Evolutionary conservation across 2,888 invertebrate species (phyloP), one percentile per base, ranked within the genome.

Genomic region (Xylocampa areola): DNA sequence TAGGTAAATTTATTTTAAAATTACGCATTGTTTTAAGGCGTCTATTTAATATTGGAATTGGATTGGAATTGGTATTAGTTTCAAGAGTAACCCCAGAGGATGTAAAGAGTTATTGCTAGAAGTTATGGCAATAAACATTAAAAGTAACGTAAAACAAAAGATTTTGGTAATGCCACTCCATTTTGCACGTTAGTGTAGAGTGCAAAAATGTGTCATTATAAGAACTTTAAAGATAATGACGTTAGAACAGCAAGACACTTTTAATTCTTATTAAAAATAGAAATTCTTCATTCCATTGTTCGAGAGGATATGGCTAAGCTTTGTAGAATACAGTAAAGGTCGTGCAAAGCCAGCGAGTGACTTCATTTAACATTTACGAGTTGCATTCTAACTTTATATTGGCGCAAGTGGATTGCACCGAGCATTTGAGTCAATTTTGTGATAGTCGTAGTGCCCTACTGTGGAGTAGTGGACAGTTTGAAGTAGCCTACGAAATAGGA

Each of bases 321-420:
- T 37, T n/a, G 14, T 11, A 13, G 29, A 44, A 44, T 36, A 41
- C 23, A 41, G 11, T 23, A 32, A 32, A 49, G 40, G 37, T 49
- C 40, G 47, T 32, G 53, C 36, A 43, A 47, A 47, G 44, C 45
- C 37, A 58, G 36, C 36, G 55, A 54, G 53, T 51, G 44, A 43
- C 44, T 66, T 68, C 51, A 64, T 71, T 64, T 60, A 68, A 68
- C 52, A 71, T 73, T 71, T 71, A 71, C 51, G 55, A 54, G 54
- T 44, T 48, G 23, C 50, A 50, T 61, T 41, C 47, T 65, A 65
- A 44, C 51, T 58, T 60, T 70, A 37, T 65, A 65, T 57, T 57
- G 36, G n/a, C 27, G 45, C 32, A 44, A 68, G 57, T 50, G 61
- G 47, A 55, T 61, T 65, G 54, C 65, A 66, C 21, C 35, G 27